Base-by-base conservation (phyloP, 37 sponge, comb jelly and placozoan genomes). In the Tethya wilhelma region DNA sequence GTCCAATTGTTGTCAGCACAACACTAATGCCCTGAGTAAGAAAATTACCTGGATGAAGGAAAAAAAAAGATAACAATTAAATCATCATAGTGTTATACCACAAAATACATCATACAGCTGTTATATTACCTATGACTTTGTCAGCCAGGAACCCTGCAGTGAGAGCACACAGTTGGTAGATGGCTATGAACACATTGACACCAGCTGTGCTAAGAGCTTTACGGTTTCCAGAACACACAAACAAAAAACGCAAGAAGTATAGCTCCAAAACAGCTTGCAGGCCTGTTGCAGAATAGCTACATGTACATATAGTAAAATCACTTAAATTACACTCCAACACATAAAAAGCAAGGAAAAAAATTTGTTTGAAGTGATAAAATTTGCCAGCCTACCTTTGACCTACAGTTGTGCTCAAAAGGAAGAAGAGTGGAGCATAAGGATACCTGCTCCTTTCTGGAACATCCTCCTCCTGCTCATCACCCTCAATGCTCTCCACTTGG, bases 181-280 rank as follows among this genome's bases (percentile, higher is more conserved):
- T 12, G 29, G 81, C 84, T 37, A 91, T 63, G 70, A 44, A 83
- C 4, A 86, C 43, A 44, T 91, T 91, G 74, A 86, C 60, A 31
- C 59, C 38, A 22, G 87, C 63, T 17, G 83, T 82, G 59, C 75
- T 62, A 34, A 91, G 79, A 29, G 73, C 57, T 22, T 44, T 57
- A 19, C 43, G 4, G 23, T 58, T n/a, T 3, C 58, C 39, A 3
- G 70, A 77, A 26, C 85, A 82, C 28, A 81, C 72, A 53, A 69
- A 86, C 26, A 91, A 63, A 32, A 91, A 91, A 17, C 41, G 53
- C 19, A 74, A 22, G 36, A 91, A 86, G 60, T 82, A 91, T 45
- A 91, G 46, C 79, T 91, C 92, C 45, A 91, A 71, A 19, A 91
- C 87, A 3, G 92, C 83, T 38, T 80, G 81, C 0, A 91, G 67